Evolutionary conservation across 2,888 invertebrate species (phyloP).

Genomic region (Yponomeuta cagnagella): DNA sequence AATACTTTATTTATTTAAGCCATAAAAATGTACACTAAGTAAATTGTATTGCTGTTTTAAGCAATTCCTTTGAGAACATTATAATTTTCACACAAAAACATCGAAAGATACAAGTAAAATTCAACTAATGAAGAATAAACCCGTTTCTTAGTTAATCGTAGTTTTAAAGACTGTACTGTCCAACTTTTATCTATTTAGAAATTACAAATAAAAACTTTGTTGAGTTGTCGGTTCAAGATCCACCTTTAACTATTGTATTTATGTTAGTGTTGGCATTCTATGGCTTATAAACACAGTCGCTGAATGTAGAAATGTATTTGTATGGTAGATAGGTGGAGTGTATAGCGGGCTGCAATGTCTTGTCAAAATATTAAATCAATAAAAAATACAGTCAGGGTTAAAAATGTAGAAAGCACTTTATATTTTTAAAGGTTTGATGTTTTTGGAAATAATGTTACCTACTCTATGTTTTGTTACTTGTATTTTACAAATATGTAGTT

Average conservation of each 20-base stretch:
- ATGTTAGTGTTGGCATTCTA: conserved; percentile 53
- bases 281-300: conserved; percentile 64
- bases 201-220: neutral
- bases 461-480: neutral
- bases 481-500: too few species aligned
- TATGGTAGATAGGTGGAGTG: conserved; percentile 44
- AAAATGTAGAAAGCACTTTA: too few species aligned
- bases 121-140: conserved; percentile 22
- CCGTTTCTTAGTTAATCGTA: conserved; percentile 1
- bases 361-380: conserved; percentile 28
- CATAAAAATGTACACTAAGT: conserved; percentile 26
- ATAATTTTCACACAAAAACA: conserved; percentile 46
- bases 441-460: conserved; percentile 25
- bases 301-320: conserved; percentile 56
- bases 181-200: conserved; percentile 4
- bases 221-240: conserved; percentile 22
- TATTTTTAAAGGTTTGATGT: conserved; percentile 7
- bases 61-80: conserved; percentile 50
- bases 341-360: conserved; percentile 49
- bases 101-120: conserved; percentile 37
- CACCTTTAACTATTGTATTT: conserved; percentile 29
- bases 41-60: conserved; percentile 58
- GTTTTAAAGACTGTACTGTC: conserved; percentile 1
- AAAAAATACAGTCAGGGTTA: neutral
- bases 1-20: conserved; percentile 22